These are phyloP conservation scores for Cantharis rustica DNA, from an alignment of 2,888 invertebrate genomes.

Conservation along the genomic window DNA sequence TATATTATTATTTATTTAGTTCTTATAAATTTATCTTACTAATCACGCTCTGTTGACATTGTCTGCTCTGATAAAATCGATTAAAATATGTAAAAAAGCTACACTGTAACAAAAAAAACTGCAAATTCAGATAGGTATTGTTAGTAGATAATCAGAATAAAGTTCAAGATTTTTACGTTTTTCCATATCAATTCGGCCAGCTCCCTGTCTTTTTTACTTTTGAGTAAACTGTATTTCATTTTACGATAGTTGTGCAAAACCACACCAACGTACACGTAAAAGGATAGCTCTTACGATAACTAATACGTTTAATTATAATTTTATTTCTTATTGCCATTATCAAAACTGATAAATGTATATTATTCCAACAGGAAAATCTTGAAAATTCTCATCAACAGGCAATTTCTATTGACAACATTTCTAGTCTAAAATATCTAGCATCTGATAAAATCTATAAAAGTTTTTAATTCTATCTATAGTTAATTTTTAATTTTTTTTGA, in stretches of 20 bases:
- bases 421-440: no score
- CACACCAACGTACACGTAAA: neutral
- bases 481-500: no score
- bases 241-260: neutral
- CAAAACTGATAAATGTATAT: no score
- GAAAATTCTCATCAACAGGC: no score
- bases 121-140: neutral
- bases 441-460: no score
- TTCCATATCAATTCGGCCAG: no score
- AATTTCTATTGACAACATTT: no score
- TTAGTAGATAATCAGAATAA: neutral
- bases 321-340: no score
- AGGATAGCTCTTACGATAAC: no score
- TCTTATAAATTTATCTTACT: neutral
- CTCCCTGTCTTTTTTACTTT: neutral
- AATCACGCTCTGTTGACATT: neutral
- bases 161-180: neutral
- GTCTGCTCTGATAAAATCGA: neutral
- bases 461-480: no score
- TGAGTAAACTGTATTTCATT: neutral
- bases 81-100: neutral
- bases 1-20: neutral
- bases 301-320: no score
- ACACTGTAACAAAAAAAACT: neutral
- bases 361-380: no score